These are phyloP conservation scores for Corvus hawaiiensis DNA, from an alignment of 2,113 vertebrate genomes.

Conservation along the genomic window DNA sequence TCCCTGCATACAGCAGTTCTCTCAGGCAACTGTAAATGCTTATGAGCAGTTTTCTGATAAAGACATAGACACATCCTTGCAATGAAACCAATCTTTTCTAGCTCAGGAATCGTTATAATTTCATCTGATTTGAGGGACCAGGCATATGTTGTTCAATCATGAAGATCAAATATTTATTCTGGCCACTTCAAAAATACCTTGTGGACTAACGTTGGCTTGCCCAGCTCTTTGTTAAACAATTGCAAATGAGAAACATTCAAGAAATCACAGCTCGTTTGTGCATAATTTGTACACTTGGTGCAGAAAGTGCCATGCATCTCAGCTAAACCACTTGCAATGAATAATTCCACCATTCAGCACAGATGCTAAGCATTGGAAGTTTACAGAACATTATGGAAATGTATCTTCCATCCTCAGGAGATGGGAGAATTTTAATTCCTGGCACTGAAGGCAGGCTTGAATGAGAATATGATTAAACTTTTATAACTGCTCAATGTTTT, in stretches of 20 bases:
- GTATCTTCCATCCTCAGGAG: slow-evolving; percentile 15
- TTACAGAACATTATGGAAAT: slow-evolving; percentile 46
- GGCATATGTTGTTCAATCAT: neutral
- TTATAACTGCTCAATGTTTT: slow-evolving; percentile 50
- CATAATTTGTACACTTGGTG: neutral
- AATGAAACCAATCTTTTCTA: neutral
- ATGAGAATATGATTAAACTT: slow-evolving; percentile 54
- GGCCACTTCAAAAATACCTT: neutral
- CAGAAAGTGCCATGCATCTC: neutral
- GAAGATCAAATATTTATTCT: neutral
- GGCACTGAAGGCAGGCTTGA: slow-evolving; percentile 33
- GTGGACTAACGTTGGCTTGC: neutral
- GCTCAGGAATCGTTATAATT: neutral
- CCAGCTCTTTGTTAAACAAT: neutral
- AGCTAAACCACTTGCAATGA: slow-evolving; percentile 4
- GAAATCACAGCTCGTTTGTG: neutral
- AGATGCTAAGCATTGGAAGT: neutral
- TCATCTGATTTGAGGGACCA: neutral
- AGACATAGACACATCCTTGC: neutral
- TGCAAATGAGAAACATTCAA: neutral
- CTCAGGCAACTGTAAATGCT: neutral
- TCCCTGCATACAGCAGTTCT: neutral
- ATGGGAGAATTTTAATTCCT: slow-evolving; percentile 44
- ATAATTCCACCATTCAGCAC: slow-evolving; percentile 10
- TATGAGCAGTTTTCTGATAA: neutral